A percentile compares a stretch with the other conserved stretches of the same genome.
Evolutionary conservation across 2,797 vertebrate species (phyloP).

Genomic region (Anguilla megastoma): DNA sequence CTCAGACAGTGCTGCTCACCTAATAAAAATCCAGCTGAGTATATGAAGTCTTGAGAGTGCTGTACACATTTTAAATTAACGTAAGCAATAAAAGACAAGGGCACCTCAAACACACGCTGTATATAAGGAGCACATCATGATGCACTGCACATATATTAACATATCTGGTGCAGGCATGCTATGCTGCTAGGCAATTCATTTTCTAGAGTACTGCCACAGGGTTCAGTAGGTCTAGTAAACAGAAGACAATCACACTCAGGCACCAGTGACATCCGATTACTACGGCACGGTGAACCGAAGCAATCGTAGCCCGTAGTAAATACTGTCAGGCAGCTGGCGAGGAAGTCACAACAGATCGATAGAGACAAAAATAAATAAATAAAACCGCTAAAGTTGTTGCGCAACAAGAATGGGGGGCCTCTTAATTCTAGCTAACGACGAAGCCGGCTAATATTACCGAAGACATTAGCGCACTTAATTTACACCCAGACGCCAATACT

Average conservation of each 20-base stretch:
- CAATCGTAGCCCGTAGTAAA: neutral
- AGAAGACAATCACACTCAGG: neutral
- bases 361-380: neutral
- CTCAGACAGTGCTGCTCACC: neutral
- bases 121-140: neutral
- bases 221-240: neutral
- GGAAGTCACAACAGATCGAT: conserved; percentile 14
- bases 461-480: neutral
- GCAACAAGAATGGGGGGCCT: neutral
- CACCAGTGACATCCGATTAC: neutral
- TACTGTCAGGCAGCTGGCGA: neutral
- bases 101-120: neutral
- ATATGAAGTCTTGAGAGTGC: neutral
- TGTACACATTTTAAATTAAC: neutral
- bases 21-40: neutral
- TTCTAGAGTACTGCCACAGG: neutral
- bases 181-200: neutral
- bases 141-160: neutral
- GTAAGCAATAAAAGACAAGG: neutral
- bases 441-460: neutral
- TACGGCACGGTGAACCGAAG: neutral
- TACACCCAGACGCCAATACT: neutral
- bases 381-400: no score
- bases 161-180: neutral
- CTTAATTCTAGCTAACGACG: neutral